Evolutionary conservation across 2,888 invertebrate genomes (phyloP).

Genomic region (Euphydryas editha): DNA sequence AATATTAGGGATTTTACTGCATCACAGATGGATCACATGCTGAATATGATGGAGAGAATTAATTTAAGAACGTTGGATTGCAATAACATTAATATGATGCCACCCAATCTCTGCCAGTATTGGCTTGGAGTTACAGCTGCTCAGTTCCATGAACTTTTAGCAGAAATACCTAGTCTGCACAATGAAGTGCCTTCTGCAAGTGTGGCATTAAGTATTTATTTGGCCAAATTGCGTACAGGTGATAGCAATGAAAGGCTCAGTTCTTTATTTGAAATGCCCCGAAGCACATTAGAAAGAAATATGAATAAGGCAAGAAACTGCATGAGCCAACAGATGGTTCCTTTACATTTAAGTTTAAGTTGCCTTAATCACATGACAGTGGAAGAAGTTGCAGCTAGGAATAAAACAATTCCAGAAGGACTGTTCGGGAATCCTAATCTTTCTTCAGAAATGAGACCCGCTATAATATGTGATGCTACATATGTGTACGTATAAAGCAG

Average conservation of each 20-base stretch:
- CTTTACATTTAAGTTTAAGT: slow-evolving; percentile 5
- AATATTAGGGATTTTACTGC: neutral
- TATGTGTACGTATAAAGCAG: slow-evolving; percentile 22
- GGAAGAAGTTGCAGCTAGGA: slow-evolving; percentile 22
- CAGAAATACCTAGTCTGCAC: slow-evolving; percentile 29
- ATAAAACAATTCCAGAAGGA: slow-evolving; percentile 10
- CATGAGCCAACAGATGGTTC: slow-evolving; percentile 11
- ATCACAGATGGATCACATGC: neutral
- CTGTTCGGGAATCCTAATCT: no score
- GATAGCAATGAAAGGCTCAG: slow-evolving; percentile 32
- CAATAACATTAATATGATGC: slow-evolving; percentile 7
- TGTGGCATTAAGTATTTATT: slow-evolving; percentile 36
- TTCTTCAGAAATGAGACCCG: slow-evolving; percentile 13
- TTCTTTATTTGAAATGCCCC: slow-evolving; percentile 16
- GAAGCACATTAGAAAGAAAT: slow-evolving; percentile 20
- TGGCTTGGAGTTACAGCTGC: slow-evolving; percentile 15
- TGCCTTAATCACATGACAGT: slow-evolving; percentile 28
- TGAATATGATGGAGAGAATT: neutral
- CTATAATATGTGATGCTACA: slow-evolving; percentile 23
- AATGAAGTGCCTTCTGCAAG: slow-evolving; percentile 33
- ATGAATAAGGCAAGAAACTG: slow-evolving; percentile 20
- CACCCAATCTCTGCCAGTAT: slow-evolving; percentile 13
- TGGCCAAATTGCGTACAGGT: slow-evolving; percentile 31
- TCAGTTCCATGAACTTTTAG: slow-evolving; percentile 24
- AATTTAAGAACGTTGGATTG: neutral